Percentiles rank a stretch among this genome's conserved stretches.
Conservation (phyloP, 2,113 vertebrate genomes). For the Coregonus clupeaformis region DNA sequence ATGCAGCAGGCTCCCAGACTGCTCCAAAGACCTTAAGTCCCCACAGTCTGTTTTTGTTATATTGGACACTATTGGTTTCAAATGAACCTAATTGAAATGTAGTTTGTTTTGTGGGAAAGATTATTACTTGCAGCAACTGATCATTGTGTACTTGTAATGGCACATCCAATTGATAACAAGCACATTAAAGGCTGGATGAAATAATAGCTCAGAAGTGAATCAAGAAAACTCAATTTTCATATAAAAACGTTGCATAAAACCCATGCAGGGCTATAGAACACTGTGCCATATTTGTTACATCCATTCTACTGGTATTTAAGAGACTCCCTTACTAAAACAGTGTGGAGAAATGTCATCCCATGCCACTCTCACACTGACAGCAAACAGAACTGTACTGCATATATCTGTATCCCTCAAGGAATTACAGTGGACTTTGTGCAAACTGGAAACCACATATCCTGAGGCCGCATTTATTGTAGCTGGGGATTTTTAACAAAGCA, state of each 20-base stretch:
- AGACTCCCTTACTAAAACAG: neutral
- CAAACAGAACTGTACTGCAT: no score
- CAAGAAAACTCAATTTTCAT: neutral
- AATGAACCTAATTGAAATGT: neutral
- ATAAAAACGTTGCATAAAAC: neutral
- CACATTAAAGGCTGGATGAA: neutral
- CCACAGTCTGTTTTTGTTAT: neutral
- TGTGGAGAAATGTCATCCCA: no score
- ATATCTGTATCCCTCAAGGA: no score
- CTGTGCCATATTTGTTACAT: neutral
- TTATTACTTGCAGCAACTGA: neutral
- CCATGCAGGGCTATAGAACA: neutral
- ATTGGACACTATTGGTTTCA: neutral
- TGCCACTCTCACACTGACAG: no score
- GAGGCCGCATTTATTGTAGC: no score
- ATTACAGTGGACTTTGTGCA: no score
- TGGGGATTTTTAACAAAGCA: no score
- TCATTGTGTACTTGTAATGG: neutral
- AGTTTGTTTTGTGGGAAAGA: neutral
- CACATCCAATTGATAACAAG: neutral
- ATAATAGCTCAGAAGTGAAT: neutral
- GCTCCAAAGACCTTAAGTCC: neutral
- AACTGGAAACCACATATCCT: no score
- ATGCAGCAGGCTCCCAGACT: slow-evolving; percentile 18
- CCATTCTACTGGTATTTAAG: neutral